Percentiles rank a stretch among this genome's conserved stretches.
Evolutionary conservation across 2,888 invertebrate species (phyloP).

Genomic region (Disparrhopalites patrizii): DNA sequence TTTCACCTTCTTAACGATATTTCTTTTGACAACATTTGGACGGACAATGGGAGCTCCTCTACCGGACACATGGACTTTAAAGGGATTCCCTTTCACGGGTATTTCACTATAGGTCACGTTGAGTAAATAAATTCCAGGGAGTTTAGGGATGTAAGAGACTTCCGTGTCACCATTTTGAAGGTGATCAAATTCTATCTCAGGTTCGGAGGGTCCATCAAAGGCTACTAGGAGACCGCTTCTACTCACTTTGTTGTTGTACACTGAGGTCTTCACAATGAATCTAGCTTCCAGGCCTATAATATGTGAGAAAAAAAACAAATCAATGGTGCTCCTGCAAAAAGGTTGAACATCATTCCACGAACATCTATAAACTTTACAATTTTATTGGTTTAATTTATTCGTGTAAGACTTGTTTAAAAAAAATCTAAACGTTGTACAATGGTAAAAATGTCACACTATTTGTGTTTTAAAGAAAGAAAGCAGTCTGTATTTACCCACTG

Average conservation of each 20-base stretch:
- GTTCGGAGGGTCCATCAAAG: slow-evolving; percentile 32
- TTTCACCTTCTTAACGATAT: slow-evolving; percentile 33
- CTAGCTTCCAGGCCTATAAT: slow-evolving; percentile 16
- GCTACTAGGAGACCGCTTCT: slow-evolving; percentile 31
- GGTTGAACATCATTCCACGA: no score
- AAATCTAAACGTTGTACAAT: not conserved
- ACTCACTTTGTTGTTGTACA: slow-evolving; percentile 22
- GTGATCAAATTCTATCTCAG: slow-evolving; percentile 32
- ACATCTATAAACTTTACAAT: no score
- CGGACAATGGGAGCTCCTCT: slow-evolving; percentile 24
- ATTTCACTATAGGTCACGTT: slow-evolving; percentile 26
- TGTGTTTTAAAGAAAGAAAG: not conserved
- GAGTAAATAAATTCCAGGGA: slow-evolving; percentile 30
- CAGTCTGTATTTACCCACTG: slow-evolving; percentile 28
- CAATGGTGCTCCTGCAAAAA: no score
- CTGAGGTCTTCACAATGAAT: slow-evolving; percentile 25
- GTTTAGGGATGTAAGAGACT: slow-evolving; percentile 28
- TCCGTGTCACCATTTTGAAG: slow-evolving; percentile 28
- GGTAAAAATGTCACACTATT: not conserved
- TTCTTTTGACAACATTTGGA: slow-evolving; percentile 32
- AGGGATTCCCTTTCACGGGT: slow-evolving; percentile 29
- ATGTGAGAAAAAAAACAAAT: no score
- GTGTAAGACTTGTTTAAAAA: no score
- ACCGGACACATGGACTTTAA: slow-evolving; percentile 25
- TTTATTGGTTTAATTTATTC: no score